phyloP scores from a whole-genome alignment of 2,797 vertebrate species.

The Etheostoma nigrum region DNA sequence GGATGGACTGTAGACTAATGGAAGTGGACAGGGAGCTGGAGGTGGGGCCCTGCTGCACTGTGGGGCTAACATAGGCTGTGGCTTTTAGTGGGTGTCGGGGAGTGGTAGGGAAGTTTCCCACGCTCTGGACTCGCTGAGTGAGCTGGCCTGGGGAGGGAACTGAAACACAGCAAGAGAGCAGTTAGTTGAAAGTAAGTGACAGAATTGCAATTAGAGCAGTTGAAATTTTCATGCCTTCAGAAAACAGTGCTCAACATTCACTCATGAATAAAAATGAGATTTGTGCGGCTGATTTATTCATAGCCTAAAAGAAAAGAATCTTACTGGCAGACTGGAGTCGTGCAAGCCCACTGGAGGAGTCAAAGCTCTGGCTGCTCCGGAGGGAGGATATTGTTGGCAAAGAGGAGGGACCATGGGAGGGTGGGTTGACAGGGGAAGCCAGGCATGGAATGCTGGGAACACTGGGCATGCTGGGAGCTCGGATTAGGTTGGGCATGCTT shows the following conservation, averaged over 20 bases:
- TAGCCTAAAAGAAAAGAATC: constrained; percentile 54
- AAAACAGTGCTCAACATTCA: neutral
- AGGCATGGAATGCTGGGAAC: constrained; percentile 90
- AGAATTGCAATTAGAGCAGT: neutral
- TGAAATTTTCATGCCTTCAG: neutral
- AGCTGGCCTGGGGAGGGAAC: constrained; percentile 96
- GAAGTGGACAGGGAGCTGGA: constrained; percentile 84
- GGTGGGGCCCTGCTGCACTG: constrained; percentile 91
- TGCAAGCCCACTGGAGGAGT: constrained; percentile 92
- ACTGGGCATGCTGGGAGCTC: constrained; percentile 96
- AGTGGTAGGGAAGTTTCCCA: constrained; percentile 92
- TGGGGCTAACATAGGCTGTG: constrained; percentile 97
- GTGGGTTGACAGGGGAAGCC: constrained; percentile 78
- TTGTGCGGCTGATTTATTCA: constrained; percentile 26
- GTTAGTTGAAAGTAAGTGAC: constrained; percentile 3
- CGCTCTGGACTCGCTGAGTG: constrained; percentile 92
- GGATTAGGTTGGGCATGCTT: constrained; percentile 97
- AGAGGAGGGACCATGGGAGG: constrained; percentile 84
- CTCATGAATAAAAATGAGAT: constrained; percentile 15
- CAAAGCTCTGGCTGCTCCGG: constrained; percentile 96
- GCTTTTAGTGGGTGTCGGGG: constrained; percentile 92
- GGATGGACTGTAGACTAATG: constrained; percentile 86
- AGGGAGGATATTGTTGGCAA: constrained; percentile 85
- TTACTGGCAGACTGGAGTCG: constrained; percentile 96
- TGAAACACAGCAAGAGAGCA: constrained; percentile 76